phyloP scores from a whole-genome alignment of 2,797 vertebrate species.

The Tangara arthus region DNA sequence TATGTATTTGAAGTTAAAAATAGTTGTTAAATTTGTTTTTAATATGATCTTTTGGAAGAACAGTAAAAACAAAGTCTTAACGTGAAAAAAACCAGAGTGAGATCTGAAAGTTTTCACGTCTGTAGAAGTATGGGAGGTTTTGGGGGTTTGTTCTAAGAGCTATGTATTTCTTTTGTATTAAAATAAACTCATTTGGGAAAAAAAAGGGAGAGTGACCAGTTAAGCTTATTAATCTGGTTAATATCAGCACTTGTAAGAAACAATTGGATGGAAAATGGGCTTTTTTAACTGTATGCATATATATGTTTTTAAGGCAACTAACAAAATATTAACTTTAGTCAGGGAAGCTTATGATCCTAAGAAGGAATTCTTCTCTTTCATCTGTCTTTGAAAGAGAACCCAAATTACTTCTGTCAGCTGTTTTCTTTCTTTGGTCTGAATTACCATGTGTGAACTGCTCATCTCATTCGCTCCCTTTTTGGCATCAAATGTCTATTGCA shows the following conservation, averaged over 20 bases:
- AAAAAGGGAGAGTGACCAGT: neutral
- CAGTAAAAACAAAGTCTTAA: neutral
- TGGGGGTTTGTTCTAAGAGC: neutral
- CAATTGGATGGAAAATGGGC: neutral
- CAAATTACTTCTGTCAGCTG: neutral
- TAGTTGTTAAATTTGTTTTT: neutral
- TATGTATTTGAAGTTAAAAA: neutral
- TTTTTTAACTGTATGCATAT: neutral
- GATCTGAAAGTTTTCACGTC: neutral
- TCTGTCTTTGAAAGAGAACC: neutral
- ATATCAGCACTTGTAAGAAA: neutral
- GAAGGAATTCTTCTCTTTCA: neutral
- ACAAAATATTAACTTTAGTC: neutral
- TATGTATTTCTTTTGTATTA: neutral
- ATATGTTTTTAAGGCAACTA: neutral
- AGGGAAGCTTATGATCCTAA: neutral
- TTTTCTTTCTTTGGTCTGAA: neutral
- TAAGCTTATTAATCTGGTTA: neutral
- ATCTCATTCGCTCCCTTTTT: neutral
- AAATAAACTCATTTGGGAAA: neutral
- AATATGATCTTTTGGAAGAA: neutral
- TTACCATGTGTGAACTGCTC: neutral
- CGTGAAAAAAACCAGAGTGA: neutral
- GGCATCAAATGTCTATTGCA: neutral
- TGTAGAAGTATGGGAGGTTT: neutral